Percentiles rank a stretch among this genome's conserved stretches.
Conservation (phyloP, 2,113 vertebrate genomes). For the Picathartes gymnocephalus region DNA sequence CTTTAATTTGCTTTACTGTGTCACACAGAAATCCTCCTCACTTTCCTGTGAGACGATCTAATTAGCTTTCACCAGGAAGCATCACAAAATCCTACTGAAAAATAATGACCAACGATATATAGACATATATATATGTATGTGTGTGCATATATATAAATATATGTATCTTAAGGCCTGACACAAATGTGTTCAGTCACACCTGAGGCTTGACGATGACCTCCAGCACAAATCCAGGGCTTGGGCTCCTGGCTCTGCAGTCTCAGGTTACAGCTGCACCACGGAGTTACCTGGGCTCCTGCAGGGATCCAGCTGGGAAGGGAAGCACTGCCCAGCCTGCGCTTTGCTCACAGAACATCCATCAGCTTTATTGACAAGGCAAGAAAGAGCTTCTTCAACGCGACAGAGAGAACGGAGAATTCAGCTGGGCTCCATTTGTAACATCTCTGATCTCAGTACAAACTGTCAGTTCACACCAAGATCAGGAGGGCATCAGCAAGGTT, state of each 20-base stretch:
- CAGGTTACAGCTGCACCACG: not conserved
- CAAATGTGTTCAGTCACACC: not conserved
- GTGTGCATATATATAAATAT: not conserved
- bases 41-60: not conserved
- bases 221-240: not conserved
- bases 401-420: not conserved
- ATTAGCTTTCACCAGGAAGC: not conserved
- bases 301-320: not conserved
- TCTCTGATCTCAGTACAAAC: not conserved
- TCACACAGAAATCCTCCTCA: not conserved
- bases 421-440: accelerated
- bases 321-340: not conserved
- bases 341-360: not conserved
- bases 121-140: accelerated
- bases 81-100: not conserved
- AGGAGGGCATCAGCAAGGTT: not conserved
- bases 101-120: not conserved
- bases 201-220: not conserved
- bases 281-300: not conserved
- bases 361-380: not conserved
- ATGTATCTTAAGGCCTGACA: not conserved
- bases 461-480: not conserved
- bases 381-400: not conserved
- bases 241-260: not conserved
- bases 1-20: not conserved